Conservation (phyloP, 2,113 vertebrate species). For the Gymnocephalus cernua region DNA sequence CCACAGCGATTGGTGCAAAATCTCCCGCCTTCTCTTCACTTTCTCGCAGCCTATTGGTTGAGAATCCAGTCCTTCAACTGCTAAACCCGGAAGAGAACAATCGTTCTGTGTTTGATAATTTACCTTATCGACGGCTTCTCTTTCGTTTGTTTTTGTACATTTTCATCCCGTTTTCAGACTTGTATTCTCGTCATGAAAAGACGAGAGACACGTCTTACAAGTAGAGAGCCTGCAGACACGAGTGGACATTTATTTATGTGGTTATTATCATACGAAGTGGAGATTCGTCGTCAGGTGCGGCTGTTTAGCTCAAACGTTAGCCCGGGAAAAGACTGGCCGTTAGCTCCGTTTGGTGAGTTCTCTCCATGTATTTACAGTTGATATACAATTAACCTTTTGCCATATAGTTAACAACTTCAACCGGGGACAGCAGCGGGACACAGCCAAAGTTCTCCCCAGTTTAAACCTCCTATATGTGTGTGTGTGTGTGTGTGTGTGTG, state of each 20-base stretch:
- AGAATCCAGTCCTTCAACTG: neutral
- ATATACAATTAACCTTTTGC: too few relatives aligned
- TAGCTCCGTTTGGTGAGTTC: neutral
- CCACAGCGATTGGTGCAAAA: neutral
- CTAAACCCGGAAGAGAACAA: neutral
- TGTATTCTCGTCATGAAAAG: neutral
- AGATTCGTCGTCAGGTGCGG: neutral
- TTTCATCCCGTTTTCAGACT: neutral
- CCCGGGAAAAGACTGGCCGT: neutral
- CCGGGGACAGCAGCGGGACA: too few relatives aligned
- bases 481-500: too few relatives aligned
- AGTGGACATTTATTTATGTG: too few relatives aligned
- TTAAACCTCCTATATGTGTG: too few relatives aligned
- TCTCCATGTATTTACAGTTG: too few relatives aligned
- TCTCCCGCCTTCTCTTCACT: neutral
- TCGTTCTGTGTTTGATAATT: accelerated
- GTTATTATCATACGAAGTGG: neutral
- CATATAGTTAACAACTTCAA: too few relatives aligned
- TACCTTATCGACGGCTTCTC: neutral
- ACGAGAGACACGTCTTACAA: too few relatives aligned
- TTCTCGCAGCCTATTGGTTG: neutral
- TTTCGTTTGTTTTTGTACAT: neutral
- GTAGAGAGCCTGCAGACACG: neutral
- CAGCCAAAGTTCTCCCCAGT: too few relatives aligned
- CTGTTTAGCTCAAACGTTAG: neutral